Evolutionary conservation across 2,888 invertebrate genomes (phyloP).

Genomic region (Kryphioiulus occultus): DNA sequence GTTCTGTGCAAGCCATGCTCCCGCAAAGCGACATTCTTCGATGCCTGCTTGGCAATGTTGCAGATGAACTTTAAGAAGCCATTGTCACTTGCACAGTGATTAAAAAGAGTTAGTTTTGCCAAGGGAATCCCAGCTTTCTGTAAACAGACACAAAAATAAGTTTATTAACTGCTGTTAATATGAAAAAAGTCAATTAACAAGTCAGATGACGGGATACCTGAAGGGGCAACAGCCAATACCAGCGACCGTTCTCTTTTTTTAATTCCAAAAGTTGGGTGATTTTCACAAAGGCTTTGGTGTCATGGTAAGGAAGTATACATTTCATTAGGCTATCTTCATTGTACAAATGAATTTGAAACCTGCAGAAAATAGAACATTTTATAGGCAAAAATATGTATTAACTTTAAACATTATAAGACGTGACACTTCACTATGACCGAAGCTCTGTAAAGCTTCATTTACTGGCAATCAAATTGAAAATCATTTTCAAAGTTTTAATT

Average conservation of each 20-base stretch:
- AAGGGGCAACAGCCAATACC: constrained; percentile 78
- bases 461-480: too few relatives aligned
- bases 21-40: background rate
- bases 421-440: too few relatives aligned
- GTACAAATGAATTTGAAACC: constrained; percentile 87
- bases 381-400: background rate
- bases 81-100: constrained; percentile 20
- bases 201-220: constrained; percentile 63
- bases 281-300: constrained; percentile 84
- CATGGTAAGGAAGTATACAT: constrained; percentile 89
- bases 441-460: too few relatives aligned
- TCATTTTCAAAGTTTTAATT: too few relatives aligned
- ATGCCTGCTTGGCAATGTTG: background rate
- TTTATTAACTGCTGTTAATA: background rate
- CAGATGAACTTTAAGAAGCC: constrained; percentile 43
- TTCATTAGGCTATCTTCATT: constrained; percentile 82
- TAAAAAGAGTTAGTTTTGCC: constrained; percentile 37
- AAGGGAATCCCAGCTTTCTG: constrained; percentile 47
- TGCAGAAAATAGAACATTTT: constrained; percentile 57
- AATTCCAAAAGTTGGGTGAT: constrained; percentile 79
- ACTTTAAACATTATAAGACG: too few relatives aligned
- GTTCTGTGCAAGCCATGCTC: constrained; percentile 56
- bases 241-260: constrained; percentile 69
- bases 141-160: background rate
- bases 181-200: background rate